Percentiles rank a stretch among this genome's conserved stretches.
Conservation (phyloP, 2,888 invertebrate species). For the Apotomis betuletana region DNA sequence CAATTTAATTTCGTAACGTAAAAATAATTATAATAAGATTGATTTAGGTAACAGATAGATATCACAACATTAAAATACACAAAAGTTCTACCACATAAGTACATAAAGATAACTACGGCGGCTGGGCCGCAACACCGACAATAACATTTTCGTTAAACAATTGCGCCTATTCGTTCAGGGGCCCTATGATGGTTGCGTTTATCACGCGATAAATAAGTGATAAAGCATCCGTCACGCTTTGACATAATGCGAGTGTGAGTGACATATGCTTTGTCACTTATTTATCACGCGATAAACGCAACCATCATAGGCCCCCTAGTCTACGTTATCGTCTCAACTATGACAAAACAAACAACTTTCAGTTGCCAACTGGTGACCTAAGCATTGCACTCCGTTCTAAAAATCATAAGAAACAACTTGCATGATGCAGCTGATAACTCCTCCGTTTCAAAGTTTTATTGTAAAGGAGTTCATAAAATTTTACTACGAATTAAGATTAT, state of each 20-base stretch:
- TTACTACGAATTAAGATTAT: constrained; percentile 51
- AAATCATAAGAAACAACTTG: constrained; percentile 26
- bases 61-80: constrained; percentile 61
- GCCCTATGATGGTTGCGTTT: too few relatives aligned
- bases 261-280: too few relatives aligned
- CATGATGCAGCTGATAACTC: constrained; percentile 22
- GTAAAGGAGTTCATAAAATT: constrained; percentile 37
- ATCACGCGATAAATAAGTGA: too few relatives aligned
- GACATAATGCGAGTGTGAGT: too few relatives aligned
- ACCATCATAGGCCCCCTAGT: too few relatives aligned
- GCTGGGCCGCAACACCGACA: constrained; percentile 47
- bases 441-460: constrained; percentile 18
- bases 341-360: constrained; percentile 45
- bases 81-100: constrained; percentile 47
- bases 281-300: too few relatives aligned
- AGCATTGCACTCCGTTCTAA: constrained; percentile 33
- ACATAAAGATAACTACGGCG: constrained; percentile 48
- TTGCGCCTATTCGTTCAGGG: constrained; percentile 16
- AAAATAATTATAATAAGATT: constrained; percentile 47
- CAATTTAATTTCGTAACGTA: constrained; percentile 44
- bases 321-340: constrained; percentile 39
- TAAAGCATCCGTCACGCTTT: too few relatives aligned
- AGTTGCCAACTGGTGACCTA: constrained; percentile 45
- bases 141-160: constrained; percentile 31
- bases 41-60: constrained; percentile 49